These are phyloP conservation scores for Netelia melanura DNA, from an alignment of 2,888 invertebrate species.

Conservation along the genomic window DNA sequence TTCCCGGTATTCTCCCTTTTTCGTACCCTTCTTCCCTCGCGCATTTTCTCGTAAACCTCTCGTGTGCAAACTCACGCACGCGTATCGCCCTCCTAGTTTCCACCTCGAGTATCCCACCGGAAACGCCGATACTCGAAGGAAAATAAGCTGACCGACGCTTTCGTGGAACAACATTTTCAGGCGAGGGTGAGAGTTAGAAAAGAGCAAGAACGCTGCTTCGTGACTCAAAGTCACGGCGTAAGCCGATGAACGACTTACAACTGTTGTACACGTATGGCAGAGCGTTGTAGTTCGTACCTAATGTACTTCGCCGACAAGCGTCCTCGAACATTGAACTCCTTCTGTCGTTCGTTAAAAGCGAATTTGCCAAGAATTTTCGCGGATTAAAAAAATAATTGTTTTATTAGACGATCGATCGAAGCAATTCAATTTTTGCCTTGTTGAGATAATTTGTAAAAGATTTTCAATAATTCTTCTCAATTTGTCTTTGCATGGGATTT, in stretches of 20 bases:
- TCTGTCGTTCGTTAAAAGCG: not conserved
- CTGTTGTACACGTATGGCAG: slow-evolving; percentile 4
- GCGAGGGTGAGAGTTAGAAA: not conserved
- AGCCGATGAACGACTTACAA: slow-evolving; percentile 45
- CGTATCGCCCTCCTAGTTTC: slow-evolving; percentile 43
- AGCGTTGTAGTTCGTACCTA: not conserved
- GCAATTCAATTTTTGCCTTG: not conserved
- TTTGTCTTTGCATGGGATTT: too few relatives aligned
- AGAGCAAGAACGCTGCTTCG: slow-evolving; percentile 9
- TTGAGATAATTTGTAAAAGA: not conserved
- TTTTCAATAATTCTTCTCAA: too few relatives aligned
- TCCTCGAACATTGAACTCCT: not conserved
- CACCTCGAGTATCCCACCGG: slow-evolving; percentile 43
- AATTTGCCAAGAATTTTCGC: not conserved
- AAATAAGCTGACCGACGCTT: slow-evolving; percentile 59
- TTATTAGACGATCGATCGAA: too few relatives aligned
- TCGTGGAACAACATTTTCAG: slow-evolving; percentile 58
- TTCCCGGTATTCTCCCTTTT: slow-evolving; percentile 12
- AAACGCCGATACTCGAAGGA: slow-evolving; percentile 44
- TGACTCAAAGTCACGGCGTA: slow-evolving; percentile 35
- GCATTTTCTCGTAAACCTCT: slow-evolving; percentile 62
- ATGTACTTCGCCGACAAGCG: not conserved
- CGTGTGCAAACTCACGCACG: slow-evolving; percentile 69
- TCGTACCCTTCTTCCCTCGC: slow-evolving; percentile 22
- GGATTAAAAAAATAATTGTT: not conserved